phyloP scores from a whole-genome alignment of 37 sponge, comb jelly and placozoan species.

The Halichondria panicea region DNA sequence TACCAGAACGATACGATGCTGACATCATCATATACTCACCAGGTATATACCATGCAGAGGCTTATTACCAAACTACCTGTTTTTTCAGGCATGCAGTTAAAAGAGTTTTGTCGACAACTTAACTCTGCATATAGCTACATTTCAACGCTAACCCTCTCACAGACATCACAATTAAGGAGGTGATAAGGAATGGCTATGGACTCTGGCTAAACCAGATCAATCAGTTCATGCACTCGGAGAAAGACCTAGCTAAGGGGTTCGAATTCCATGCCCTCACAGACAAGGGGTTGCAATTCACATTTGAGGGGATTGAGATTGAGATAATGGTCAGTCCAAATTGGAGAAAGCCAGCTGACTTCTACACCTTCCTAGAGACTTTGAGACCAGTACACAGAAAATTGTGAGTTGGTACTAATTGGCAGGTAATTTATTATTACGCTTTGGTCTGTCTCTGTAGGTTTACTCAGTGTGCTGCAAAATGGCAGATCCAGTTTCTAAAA shows the following conservation, averaged over 20 bases:
- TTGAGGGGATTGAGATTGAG: slow-evolving; percentile 46
- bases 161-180: slow-evolving; percentile 35
- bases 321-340: slow-evolving; percentile 56
- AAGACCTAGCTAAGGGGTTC: slow-evolving; percentile 9
- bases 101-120: no score
- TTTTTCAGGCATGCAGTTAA: no score
- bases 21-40: no score
- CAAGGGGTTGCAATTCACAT: slow-evolving; percentile 23
- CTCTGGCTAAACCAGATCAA: slow-evolving; percentile 32
- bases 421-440: no score
- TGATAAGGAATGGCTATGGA: slow-evolving; percentile 14
- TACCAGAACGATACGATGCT: no score
- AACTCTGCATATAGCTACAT: no score
- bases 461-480: slow-evolving; percentile 41
- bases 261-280: neutral
- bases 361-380: slow-evolving; percentile 31
- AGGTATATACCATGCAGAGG: no score
- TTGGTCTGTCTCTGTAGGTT: no score
- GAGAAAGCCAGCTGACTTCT: slow-evolving; percentile 18
- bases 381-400: slow-evolving; percentile 8
- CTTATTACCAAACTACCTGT: no score
- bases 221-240: slow-evolving; percentile 23
- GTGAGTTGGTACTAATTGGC: no score
- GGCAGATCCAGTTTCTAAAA: slow-evolving; percentile 62
- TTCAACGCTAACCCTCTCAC: no score